Base-by-base conservation (phyloP, 2,888 invertebrate genomes). In the Ptychoptera contaminata region DNA sequence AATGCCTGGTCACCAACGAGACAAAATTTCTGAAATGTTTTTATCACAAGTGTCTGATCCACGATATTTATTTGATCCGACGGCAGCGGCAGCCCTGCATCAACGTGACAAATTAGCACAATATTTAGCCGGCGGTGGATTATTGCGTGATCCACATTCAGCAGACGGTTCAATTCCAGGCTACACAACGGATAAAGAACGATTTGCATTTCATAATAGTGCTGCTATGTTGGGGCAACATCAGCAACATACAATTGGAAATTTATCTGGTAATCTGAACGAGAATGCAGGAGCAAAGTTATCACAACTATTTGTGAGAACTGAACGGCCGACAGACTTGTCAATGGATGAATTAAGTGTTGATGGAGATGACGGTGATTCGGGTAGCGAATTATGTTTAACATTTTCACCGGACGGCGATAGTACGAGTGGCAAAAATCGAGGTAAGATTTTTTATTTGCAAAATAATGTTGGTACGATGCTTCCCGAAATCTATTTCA, bases 301-400 rank as follows among this genome's bases (percentile, higher is more conserved):
- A 23, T 23, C 23, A 23, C 23, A 23, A 23, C 7, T 23, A 23
- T 23, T 23, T 23, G 23, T 23, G 23, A 23, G 23, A 23, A 23
- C 23, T 23, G 23, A 23, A 23, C 23, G 23, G 7, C 23, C 23
- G 23, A 23, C 23, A 3, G 23, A 23, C 4, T 23, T 23, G 23
- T 23, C 23, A 23, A 23, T 23, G 23, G 23, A 23, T 23, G 23
- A 23, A 23, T 23, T 23, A 23, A 23, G 23, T 23, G 23, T 23
- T 3, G 23, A 23, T 44, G n/a, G 16, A 12, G 31, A 37, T 43
- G 14, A 37, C 3, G 38, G 23, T 38, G 23, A 38, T 38, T 35
- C 40, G 23, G 8, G 42, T 48, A 65, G 65, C 46, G 65, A 65
- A 49, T 63, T 65, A 35, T 65, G 65, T 40, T 50, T 65, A 34